phyloP scores from a whole-genome alignment of 2,888 invertebrate genomes.

The Octodonta nipae region DNA sequence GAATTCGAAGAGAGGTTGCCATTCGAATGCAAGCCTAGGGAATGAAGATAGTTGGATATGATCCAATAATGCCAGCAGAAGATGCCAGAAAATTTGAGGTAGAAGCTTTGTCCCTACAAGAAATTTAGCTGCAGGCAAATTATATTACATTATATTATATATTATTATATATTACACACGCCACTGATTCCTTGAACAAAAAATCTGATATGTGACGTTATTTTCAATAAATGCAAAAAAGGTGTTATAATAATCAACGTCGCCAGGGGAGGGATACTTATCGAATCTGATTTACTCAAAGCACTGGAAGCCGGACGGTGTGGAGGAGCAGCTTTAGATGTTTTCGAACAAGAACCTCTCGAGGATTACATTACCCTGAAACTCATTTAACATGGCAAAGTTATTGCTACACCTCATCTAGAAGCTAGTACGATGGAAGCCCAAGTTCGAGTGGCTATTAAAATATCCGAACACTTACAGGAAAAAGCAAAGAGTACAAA shows the following conservation, averaged over 20 bases:
- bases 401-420: slow-evolving; percentile 89
- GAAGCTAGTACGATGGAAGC: slow-evolving; percentile 91
- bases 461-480: slow-evolving; percentile 78
- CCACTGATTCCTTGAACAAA: slow-evolving; percentile 63
- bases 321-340: slow-evolving; percentile 88
- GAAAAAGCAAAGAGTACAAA: slow-evolving; percentile 38
- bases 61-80: slow-evolving; percentile 75
- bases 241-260: slow-evolving; percentile 87
- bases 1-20: slow-evolving; percentile 91
- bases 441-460: slow-evolving; percentile 83
- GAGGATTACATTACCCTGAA: slow-evolving; percentile 58
- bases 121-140: slow-evolving; percentile 86
- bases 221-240: slow-evolving; percentile 66
- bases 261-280: slow-evolving; percentile 89
- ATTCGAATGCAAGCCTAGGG: slow-evolving; percentile 89
- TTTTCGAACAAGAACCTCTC: slow-evolving; percentile 81
- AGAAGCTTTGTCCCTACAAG: slow-evolving; percentile 63
- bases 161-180: slow-evolving; percentile 87
- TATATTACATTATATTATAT: slow-evolving; percentile 97
- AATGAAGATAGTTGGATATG: slow-evolving; percentile 90
- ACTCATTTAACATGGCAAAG: slow-evolving; percentile 73
- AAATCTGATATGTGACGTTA: slow-evolving; percentile 38
- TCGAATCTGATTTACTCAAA: slow-evolving; percentile 69
- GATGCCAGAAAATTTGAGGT: slow-evolving; percentile 66
- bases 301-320: slow-evolving; percentile 73